A percentile compares a stretch with the other conserved stretches of the same genome.
Evolutionary conservation across 1,140 invertebrate species (phyloP).

Genomic region (Sinella curviseta): DNA sequence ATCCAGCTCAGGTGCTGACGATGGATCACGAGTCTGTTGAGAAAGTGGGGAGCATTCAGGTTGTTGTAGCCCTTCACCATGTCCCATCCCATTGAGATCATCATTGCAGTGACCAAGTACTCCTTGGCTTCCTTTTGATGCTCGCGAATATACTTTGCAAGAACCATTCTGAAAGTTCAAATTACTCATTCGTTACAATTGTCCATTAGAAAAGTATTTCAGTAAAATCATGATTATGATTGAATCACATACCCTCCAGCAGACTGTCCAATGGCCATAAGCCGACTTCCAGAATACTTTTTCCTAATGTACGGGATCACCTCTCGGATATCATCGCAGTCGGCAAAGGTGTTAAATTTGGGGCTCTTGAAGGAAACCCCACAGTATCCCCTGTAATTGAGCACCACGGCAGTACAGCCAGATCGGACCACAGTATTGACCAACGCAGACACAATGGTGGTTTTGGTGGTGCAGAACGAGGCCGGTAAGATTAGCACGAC

Average conservation of each 20-base stretch:
- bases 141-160: conserved; percentile 14
- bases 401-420: neutral
- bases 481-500: neutral
- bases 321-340: conserved; percentile 6
- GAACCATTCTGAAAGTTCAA: neutral
- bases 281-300: neutral
- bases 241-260: conserved; percentile 5
- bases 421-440: neutral
- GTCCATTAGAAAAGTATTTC: too few species aligned
- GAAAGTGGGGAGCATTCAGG: conserved; percentile 7
- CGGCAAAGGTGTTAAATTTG: conserved; percentile 12
- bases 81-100: conserved; percentile 20
- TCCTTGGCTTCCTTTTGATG: neutral
- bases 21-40: conserved; percentile 6
- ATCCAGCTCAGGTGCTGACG: conserved; percentile 13
- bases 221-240: too few species aligned
- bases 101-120: neutral
- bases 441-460: neutral
- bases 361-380: neutral
- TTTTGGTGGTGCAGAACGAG: conserved; percentile 11
- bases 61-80: conserved; percentile 1
- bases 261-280: conserved; percentile 7
- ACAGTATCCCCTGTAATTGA: neutral
- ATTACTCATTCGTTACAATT: neutral
- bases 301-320: conserved; percentile 3